Conservation (phyloP, 2,113 vertebrate species). For the Oryzias celebensis region DNA sequence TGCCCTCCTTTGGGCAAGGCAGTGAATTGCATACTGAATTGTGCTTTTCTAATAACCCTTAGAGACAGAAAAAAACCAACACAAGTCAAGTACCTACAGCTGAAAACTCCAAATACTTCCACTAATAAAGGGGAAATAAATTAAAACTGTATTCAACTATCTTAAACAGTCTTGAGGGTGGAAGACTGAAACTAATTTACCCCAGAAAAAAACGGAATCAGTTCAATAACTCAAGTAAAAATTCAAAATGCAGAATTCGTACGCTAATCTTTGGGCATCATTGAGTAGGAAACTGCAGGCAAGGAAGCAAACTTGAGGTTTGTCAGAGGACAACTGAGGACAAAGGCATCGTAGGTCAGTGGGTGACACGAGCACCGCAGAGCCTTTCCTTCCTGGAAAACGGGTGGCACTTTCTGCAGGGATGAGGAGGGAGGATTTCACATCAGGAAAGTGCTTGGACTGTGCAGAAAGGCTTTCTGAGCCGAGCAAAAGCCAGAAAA, state of each 20-base stretch:
- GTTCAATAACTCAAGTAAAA: not conserved
- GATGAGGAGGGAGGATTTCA: conserved; percentile 23
- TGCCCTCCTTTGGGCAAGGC: conserved; percentile 60
- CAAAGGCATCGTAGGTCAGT: not conserved
- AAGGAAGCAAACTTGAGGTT: not conserved
- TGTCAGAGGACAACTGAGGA: not conserved
- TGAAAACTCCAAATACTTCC: conserved; percentile 3
- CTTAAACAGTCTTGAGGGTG: conserved; percentile 8
- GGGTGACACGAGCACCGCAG: too few relatives aligned
- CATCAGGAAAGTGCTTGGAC: conserved; percentile 76
- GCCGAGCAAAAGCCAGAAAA: conserved; percentile 1
- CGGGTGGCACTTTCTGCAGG: conserved; percentile 55
- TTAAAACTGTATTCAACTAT: too few relatives aligned
- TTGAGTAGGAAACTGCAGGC: conserved; percentile 16
- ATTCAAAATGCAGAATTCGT: not conserved
- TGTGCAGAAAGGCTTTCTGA: conserved; percentile 67
- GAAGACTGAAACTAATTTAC: conserved; percentile 25
- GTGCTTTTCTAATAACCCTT: conserved; percentile 53
- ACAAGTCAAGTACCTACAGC: not conserved
- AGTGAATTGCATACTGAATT: conserved; percentile 68
- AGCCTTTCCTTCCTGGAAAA: not conserved
- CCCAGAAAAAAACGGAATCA: not conserved
- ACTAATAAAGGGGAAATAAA: conserved; percentile 1
- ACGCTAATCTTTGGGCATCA: conserved; percentile 1
- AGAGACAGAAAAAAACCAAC: conserved; percentile 6